Base-by-base conservation (phyloP, 2,888 invertebrate genomes). In the Chrysolina americana region DNA sequence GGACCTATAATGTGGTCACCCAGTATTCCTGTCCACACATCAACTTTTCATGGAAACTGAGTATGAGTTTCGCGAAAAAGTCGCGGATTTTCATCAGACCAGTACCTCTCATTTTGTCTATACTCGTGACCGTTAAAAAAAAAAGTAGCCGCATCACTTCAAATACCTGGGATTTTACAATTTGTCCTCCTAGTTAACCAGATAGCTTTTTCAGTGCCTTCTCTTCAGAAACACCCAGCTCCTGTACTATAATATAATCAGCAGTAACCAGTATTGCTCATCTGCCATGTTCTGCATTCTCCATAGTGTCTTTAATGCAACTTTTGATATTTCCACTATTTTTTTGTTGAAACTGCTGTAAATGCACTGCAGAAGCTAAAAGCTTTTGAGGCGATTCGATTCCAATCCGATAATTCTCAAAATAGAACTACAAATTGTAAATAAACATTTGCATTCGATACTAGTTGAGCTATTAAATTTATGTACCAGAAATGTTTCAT, bases 381-480 rank as follows among this genome's bases (percentile, higher is more conserved):
- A 44, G 65, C 65, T 64, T 56, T 65, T 44, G 65, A 56, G 44
- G 23, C 44, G 65, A 48, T n/a, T 23, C 44, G 23, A 44, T 44
- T 28, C 21, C 19, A 56, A 56, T 41, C 23, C 23, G 36, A 59
- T 56, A 13, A 65, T n/a, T 41, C 23, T 59, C 59, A 41, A 71
- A 65, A 71, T 65, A 71, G 71, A 71, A 65, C 59, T 15, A 23
- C 36, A 59, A 59, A 15, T 59, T 36, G 59, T 28, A 50, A 17
- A 50, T 50, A 17, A n/a, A 59, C n/a, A 59, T 59, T 59, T 59
- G 36, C 59, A 59, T 59, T 59, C 36, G n/a, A 59, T 28, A n/a
- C 59, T 59, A 59, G 59, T 59, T 28, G 59, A 28, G 28, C 23
- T 10, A 28, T 59, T 23, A 28, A 59, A 59, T 59, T 59, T 10